A percentile compares a stretch with the other conserved stretches of the same genome.
These are phyloP conservation scores for Synanthedon formicaeformis DNA, from an alignment of 2,888 invertebrate genomes.

Conservation along the genomic window DNA sequence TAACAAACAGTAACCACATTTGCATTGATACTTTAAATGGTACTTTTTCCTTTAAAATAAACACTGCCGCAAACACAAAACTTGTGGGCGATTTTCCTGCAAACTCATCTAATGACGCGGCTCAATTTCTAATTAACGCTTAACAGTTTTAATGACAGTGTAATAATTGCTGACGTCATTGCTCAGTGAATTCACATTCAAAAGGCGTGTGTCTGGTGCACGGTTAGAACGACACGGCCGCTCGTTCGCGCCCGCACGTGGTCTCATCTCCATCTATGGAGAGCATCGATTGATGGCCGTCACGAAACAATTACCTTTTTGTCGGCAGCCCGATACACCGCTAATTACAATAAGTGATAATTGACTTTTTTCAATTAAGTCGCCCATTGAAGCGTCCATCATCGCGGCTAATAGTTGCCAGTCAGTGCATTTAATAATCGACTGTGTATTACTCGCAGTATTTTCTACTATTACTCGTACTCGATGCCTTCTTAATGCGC, in stretches of 20 bases:
- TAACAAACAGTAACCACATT: no score
- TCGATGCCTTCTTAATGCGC: no score
- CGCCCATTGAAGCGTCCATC: conserved; percentile 61
- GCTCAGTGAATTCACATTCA: conserved; percentile 4
- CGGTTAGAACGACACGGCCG: conserved; percentile 5
- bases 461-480: conserved; percentile 21
- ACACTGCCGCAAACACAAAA: no score
- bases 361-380: conserved; percentile 62
- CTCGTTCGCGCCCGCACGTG: conserved; percentile 27
- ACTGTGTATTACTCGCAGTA: conserved; percentile 49
- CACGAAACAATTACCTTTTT: conserved; percentile 65
- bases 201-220: not conserved
- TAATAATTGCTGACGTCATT: conserved; percentile 14
- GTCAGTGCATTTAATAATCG: conserved; percentile 66
- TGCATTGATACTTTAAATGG: no score
- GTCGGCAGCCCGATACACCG: conserved; percentile 51
- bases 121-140: not conserved
- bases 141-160: conserved; percentile 10
- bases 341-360: conserved; percentile 67
- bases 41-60: no score
- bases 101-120: not conserved
- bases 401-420: conserved; percentile 58
- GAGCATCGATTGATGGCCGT: conserved; percentile 37
- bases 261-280: conserved; percentile 20
- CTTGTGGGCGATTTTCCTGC: not conserved